Conservation (phyloP, 2,797 vertebrate genomes). For the Sebastes minor region DNA sequence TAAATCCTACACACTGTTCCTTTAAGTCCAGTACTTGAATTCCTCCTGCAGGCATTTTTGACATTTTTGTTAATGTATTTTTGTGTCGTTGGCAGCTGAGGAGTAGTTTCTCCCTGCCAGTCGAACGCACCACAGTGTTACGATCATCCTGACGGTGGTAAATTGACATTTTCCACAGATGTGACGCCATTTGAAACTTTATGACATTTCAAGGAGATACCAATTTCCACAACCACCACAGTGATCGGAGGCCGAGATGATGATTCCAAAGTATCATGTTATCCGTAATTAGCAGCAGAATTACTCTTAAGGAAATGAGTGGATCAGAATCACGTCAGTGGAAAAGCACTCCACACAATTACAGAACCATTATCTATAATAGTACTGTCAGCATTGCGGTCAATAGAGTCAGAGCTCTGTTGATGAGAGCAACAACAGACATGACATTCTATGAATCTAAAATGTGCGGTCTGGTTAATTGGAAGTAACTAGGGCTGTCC, state of each 20-base stretch:
- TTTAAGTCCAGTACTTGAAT: neutral
- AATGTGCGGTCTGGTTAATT: neutral
- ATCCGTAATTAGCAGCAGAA: slow-evolving; percentile 7
- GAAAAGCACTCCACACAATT: slow-evolving; percentile 43
- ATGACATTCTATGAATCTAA: neutral
- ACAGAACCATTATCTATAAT: slow-evolving; percentile 37
- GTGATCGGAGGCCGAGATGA: neutral
- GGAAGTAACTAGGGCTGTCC: neutral
- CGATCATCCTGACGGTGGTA: neutral
- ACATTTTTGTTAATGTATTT: neutral
- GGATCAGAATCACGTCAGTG: slow-evolving; percentile 4
- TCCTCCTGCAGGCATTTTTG: neutral
- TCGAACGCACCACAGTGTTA: neutral
- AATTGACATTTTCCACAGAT: neutral
- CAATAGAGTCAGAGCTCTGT: slow-evolving; percentile 1
- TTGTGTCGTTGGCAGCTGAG: neutral
- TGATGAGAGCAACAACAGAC: neutral
- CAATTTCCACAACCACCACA: neutral
- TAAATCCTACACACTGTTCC: neutral
- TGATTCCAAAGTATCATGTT: slow-evolving; percentile 7
- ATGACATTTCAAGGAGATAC: neutral
- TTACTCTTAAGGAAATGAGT: slow-evolving; percentile 27
- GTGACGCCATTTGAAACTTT: neutral
- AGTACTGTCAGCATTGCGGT: neutral
- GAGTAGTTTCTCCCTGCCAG: neutral